Evolutionary conservation across 2,888 invertebrate genomes (phyloP), one percentile per base, ranked within the genome.

Genomic region (Corbicula japonica): DNA sequence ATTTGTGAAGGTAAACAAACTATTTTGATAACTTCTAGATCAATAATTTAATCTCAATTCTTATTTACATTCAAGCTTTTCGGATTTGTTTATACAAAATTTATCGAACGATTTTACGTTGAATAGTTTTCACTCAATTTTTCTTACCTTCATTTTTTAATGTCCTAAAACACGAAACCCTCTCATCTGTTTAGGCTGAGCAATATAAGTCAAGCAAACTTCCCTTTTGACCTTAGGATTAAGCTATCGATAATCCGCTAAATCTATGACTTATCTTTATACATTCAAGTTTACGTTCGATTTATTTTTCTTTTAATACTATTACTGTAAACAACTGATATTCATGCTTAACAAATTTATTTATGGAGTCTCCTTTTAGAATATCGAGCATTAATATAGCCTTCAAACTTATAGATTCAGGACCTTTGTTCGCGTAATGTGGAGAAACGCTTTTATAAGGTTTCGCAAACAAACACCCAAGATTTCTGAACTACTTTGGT

Each of bases 11-110:
- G 44, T 62, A 72, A 62, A 72, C 54, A 72, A 35, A 71, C 18
- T 54, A 72, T 72, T 62, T 72, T 72, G 71, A 72, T 72, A 71
- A 50, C 18, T 48, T 71, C 10, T 62, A 46, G 44, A 54, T 63
- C 71, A 72, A 72, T 72, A 72, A 23, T n/a, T n/a, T 44, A 52
- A 54, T 72, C 62, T 61, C 30, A 28, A 10, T 44, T 15, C 54
- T 18, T 72, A 32, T 72, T 63, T 72, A 54, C 61, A 38, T 63
- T 61, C 34, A 61, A 61, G 32, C 54, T 30, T 30, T 44, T 12
- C n/a, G 8, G 28, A 62, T 72, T 52, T 70, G 50, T 70, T 52
- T 54, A 30, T 41, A 5, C 38, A 30, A 30, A 23, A 38, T 52
- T 23, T 23, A 38, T 18, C 23, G 28, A 52, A 38, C n/a, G 35